These are phyloP conservation scores for Netelia virgata DNA, from an alignment of 2,888 invertebrate genomes.

Conservation along the genomic window DNA sequence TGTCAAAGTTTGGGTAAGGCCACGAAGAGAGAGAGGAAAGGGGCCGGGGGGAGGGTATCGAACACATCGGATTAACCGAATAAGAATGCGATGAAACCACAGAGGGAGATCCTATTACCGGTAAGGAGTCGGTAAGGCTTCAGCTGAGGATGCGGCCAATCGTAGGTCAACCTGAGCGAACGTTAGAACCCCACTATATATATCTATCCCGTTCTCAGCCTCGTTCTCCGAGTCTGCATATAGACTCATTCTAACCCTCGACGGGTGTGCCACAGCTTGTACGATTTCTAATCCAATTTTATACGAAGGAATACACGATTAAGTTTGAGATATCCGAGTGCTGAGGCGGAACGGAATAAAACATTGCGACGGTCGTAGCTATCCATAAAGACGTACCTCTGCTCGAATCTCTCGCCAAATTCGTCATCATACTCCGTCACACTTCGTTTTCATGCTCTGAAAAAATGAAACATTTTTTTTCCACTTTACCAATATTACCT, in stretches of 20 bases:
- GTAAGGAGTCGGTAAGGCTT: conserved; percentile 84
- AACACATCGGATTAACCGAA: conserved; percentile 78
- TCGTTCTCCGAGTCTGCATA: conserved; percentile 48
- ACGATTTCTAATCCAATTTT: conserved; percentile 85
- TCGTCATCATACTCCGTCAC: conserved; percentile 2
- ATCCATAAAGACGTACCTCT: conserved; percentile 18
- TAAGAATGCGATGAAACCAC: conserved; percentile 85
- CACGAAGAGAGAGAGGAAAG: conserved; percentile 7
- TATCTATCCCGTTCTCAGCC: conserved; percentile 51
- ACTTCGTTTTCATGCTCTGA: background rate
- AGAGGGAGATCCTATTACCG: conserved; percentile 84
- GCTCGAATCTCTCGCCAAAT: conserved; percentile 28
- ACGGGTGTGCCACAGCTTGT: conserved; percentile 81
- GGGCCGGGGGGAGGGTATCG: conserved; percentile 57
- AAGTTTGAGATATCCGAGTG: conserved; percentile 79
- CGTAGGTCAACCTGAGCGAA: conserved; percentile 82
- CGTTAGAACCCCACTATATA: conserved; percentile 69
- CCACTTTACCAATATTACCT: conserved; percentile 86
- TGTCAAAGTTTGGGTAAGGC: conserved; percentile 58
- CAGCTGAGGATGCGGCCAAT: conserved; percentile 84
- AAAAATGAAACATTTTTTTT: conserved; percentile 31
- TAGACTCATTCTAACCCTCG: conserved; percentile 50
- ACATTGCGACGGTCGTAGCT: conserved; percentile 12
- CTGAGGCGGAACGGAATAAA: conserved; percentile 56
- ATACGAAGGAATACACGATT: conserved; percentile 82